Evolutionary conservation across 1,140 invertebrate species (phyloP), one percentile per base, ranked within the genome.

Genomic region (Bombus superbus): DNA sequence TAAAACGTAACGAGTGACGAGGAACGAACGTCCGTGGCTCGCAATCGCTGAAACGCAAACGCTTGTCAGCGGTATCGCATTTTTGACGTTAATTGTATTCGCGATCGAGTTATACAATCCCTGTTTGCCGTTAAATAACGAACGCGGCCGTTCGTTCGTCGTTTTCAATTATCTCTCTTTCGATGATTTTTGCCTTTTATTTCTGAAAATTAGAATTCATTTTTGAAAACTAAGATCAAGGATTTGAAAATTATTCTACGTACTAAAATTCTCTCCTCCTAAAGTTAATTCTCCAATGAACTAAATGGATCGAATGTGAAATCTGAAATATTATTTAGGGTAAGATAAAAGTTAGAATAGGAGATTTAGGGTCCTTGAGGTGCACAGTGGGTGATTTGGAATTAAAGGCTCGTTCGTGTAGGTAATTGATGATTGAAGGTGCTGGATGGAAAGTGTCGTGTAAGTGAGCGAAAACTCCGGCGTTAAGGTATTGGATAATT

Each of bases 401-500:
- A 40, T 59, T 76, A 59, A 59, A 62, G 47, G 35, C 74, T 76
- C 8, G 74, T 59, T 59, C 74, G 53, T 76, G 47, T 76, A 59
- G 59, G 15, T 76, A 76, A 76, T 57, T 76, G 53, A 28, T 59
- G 53, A 73, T 73, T 59, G 32, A 57, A 53, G 44, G 74, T 15
- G 25, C 28, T 53, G 53, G 25, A 10, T 59, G 53, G 74, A 76
- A 59, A 59, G 53, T 76, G 57, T 76, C 74, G 35, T 76, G 74
- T 76, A 76, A 76, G 74, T 10, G 75, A 78, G 64, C 38, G 75
- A 66, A 78, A 78, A 78, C 28, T 77, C 57, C 10, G 75, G 57
- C 62, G 57, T 77, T 77, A 77, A 77, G 75, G 28, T 13, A 64
- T n/a, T 78, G 75, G 75, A 53, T 78, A 78, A 78, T 78, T 78